Conservation (phyloP, 2,113 vertebrate genomes). For the Planiliza haematocheilus region DNA sequence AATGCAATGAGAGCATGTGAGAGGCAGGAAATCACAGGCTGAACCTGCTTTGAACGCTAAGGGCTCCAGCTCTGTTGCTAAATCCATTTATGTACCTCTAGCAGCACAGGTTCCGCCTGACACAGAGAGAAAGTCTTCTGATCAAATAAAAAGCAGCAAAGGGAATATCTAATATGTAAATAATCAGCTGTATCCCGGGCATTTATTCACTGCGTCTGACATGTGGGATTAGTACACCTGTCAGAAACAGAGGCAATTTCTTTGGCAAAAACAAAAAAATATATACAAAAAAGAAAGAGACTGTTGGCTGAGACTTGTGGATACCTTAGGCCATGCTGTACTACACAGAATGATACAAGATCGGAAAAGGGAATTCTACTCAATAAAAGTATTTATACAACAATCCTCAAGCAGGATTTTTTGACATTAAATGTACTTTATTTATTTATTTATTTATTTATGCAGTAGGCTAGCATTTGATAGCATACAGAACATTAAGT, state of each 20-base stretch:
- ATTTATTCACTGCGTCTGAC: conserved; percentile 17
- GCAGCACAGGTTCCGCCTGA: conserved; percentile 47
- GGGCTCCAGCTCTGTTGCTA: conserved; percentile 43
- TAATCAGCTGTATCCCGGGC: conserved; percentile 27
- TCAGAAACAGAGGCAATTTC: neutral
- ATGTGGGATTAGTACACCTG: conserved; percentile 3
- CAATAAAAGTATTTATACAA: no score
- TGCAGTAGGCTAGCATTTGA: no score
- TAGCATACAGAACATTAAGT: no score
- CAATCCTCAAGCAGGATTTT: no score
- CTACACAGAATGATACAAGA: neutral
- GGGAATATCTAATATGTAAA: conserved; percentile 61
- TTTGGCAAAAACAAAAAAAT: neutral
- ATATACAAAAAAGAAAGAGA: no score
- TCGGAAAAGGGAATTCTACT: no score
- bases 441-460: no score
- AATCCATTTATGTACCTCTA: conserved; percentile 50
- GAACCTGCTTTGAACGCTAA: conserved; percentile 44
- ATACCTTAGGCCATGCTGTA: neutral
- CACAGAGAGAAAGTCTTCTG: conserved; percentile 48
- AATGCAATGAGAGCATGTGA: conserved; percentile 36
- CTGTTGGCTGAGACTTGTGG: neutral
- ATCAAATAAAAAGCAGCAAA: conserved; percentile 67
- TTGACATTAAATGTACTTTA: no score
- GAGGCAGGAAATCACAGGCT: conserved; percentile 32